phyloP scores from a whole-genome alignment of 2,888 invertebrate genomes.

The Sclerodermus sp. region DNA sequence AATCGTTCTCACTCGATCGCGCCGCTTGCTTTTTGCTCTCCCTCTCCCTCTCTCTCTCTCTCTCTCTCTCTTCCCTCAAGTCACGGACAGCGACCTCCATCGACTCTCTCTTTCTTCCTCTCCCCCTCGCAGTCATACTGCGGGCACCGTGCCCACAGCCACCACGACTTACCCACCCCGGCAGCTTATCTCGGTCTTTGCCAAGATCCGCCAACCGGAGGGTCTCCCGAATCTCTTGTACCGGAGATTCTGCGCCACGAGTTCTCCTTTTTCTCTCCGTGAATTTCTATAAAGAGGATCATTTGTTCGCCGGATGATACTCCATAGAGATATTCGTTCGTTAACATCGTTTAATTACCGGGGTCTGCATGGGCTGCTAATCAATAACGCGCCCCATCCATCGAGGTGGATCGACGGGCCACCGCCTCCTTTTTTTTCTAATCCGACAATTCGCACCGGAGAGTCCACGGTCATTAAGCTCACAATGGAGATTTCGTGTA shows the following conservation, averaged over 20 bases:
- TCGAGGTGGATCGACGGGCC: no score
- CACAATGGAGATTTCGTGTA: no score
- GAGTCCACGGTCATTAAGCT: no score
- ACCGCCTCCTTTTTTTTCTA: no score
- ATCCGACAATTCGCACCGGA: no score
- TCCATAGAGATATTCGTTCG: no score
- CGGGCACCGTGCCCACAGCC: conserved; percentile 3
- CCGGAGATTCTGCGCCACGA: conserved; percentile 1
- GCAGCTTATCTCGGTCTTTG: conserved; percentile 1
- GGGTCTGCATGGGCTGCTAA: no score
- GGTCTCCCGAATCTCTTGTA: neutral
- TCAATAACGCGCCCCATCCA: no score
- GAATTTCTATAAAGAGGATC: conserved; percentile 7
- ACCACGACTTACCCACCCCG: conserved; percentile 5
- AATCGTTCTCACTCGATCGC: conserved; percentile 59
- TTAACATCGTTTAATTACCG: no score
- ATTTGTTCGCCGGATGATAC: no score
- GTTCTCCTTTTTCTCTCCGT: conserved; percentile 11
- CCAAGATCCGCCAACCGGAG: conserved; percentile 1
- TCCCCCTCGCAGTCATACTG: neutral
- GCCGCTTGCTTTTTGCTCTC: conserved; percentile 54
- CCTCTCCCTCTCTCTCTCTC: conserved; percentile 28
- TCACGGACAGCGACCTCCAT: conserved; percentile 1
- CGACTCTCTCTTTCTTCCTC: conserved; percentile 11
- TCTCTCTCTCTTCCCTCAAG: conserved; percentile 11